phyloP scores from a whole-genome alignment of 2,797 vertebrate genomes.

The Arremon aurantiirostris region DNA sequence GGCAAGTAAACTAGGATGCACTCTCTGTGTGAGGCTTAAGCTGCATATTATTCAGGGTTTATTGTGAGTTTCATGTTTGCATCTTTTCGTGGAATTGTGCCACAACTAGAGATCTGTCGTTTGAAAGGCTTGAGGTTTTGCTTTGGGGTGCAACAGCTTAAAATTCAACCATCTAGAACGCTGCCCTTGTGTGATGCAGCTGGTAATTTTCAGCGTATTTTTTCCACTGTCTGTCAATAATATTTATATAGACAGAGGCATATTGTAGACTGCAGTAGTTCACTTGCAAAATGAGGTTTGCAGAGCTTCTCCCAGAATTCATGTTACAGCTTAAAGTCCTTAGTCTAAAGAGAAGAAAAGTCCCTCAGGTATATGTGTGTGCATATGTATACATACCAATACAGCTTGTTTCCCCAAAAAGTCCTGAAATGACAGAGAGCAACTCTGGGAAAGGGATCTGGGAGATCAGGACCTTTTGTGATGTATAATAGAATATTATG shows the following conservation, averaged over 20 bases:
- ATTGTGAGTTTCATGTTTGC: neutral
- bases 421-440: neutral
- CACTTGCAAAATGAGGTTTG: neutral
- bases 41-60: neutral
- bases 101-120: neutral
- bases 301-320: neutral
- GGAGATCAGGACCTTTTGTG: neutral
- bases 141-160: neutral
- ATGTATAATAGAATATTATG: neutral
- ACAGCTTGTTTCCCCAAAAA: neutral
- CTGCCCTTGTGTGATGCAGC: fast-evolving
- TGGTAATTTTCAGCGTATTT: neutral
- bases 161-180: neutral
- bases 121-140: neutral
- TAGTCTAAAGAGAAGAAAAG: neutral
- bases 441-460: neutral
- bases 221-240: neutral
- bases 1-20: neutral
- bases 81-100: neutral
- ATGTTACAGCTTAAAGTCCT: neutral
- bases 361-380: fast-evolving
- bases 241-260: neutral
- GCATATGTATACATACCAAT: too few species aligned
- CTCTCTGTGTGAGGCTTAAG: neutral
- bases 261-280: neutral